Conservation (phyloP, 2,113 vertebrate genomes). For the Galbula dea region DNA sequence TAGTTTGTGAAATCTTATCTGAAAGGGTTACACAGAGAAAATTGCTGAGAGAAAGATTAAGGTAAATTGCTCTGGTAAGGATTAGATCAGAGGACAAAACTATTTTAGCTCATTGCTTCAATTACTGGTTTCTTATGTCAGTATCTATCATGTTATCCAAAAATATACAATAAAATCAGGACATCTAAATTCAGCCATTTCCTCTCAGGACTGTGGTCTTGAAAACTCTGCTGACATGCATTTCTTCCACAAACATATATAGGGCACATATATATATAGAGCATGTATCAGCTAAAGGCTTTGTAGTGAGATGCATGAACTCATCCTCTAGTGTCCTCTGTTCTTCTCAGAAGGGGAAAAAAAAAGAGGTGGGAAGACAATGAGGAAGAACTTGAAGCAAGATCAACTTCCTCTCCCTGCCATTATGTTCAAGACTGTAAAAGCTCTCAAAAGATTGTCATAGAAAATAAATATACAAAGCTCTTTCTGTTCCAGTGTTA, state of each 20-base stretch:
- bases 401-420: background rate
- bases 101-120: background rate
- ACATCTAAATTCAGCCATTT: background rate
- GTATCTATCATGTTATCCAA: background rate
- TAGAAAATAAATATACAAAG: background rate
- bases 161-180: background rate
- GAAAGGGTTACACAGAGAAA: background rate
- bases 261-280: background rate
- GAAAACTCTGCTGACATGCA: background rate
- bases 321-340: background rate
- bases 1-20: background rate
- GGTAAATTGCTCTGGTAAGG: background rate
- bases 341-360: background rate
- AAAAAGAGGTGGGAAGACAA: background rate
- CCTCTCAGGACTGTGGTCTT: background rate
- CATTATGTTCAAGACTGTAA: background rate
- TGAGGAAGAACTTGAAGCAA: background rate
- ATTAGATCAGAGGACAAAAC: background rate
- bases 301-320: background rate
- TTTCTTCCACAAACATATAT: background rate
- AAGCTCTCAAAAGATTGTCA: background rate
- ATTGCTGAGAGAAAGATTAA: background rate
- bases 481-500: background rate
- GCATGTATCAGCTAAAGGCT: background rate
- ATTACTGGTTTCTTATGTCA: background rate